Evolutionary conservation across 1,140 invertebrate species (phyloP).

Genomic region (Lethocerus indicus): DNA sequence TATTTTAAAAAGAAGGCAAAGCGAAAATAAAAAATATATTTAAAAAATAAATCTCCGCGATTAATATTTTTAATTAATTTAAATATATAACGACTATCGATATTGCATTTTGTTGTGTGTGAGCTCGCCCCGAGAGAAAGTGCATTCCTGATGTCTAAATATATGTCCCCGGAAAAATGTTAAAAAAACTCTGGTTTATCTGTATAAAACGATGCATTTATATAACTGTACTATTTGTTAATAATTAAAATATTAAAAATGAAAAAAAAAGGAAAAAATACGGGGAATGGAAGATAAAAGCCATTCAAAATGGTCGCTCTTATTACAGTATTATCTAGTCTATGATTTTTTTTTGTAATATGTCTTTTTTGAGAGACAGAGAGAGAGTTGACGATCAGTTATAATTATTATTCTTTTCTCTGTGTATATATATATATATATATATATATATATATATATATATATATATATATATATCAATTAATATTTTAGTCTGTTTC

Average conservation of each 20-base stretch:
- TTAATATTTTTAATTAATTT: too few species aligned
- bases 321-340: slow-evolving; percentile 14
- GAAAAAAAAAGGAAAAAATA: neutral
- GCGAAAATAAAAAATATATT: too few species aligned
- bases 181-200: neutral
- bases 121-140: neutral
- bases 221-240: too few species aligned
- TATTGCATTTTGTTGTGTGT: neutral
- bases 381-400: slow-evolving; percentile 5
- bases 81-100: too few species aligned
- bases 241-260: too few species aligned
- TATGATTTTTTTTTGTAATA: slow-evolving; percentile 7
- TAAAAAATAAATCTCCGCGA: too few species aligned
- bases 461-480: too few species aligned
- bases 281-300: neutral
- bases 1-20: too few species aligned
- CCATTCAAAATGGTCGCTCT: slow-evolving; percentile 6
- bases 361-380: too few species aligned
- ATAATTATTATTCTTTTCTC: slow-evolving; percentile 2
- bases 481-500: slow-evolving; percentile 3
- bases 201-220: neutral
- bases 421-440: slow-evolving; percentile 8
- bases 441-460: too few species aligned
- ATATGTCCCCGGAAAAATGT: neutral
- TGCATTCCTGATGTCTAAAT: neutral